Percentiles rank a stretch among this genome's conserved stretches.
Evolutionary conservation across 2,797 vertebrate species (phyloP).

Genomic region (Sternarchorhynchus goeldii): DNA sequence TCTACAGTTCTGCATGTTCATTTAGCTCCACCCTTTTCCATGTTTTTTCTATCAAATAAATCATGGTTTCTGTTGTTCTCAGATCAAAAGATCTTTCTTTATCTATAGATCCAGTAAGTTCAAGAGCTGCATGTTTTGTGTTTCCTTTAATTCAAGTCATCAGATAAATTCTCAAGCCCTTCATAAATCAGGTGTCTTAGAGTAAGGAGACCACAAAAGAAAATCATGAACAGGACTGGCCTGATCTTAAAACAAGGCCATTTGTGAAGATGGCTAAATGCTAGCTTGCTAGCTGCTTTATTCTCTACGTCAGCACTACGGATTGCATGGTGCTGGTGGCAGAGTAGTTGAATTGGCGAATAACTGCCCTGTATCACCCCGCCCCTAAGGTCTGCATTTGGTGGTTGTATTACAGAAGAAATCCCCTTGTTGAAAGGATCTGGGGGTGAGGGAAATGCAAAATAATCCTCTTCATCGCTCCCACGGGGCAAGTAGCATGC

Average conservation of each 20-base stretch:
- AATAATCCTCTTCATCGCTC: slow-evolving; percentile 60
- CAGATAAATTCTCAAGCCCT: too few species aligned
- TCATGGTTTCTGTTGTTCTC: too few species aligned
- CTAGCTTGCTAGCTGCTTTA: not conserved
- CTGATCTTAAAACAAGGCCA: not conserved
- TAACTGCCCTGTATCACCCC: slow-evolving; percentile 25
- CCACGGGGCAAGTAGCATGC: slow-evolving; percentile 51
- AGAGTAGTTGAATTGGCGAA: slow-evolving; percentile 20
- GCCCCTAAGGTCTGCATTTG: not conserved
- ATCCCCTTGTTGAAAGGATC: slow-evolving; percentile 50
- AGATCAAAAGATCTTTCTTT: too few species aligned
- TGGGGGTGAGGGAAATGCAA: slow-evolving; percentile 41
- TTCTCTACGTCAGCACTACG: slow-evolving; percentile 18
- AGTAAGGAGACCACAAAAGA: too few species aligned
- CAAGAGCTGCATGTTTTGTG: too few species aligned
- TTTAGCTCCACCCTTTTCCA: too few species aligned
- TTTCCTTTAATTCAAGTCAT: too few species aligned
- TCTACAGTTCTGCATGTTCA: too few species aligned
- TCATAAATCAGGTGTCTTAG: too few species aligned
- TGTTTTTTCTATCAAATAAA: too few species aligned
- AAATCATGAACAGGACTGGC: too few species aligned
- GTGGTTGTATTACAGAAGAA: slow-evolving; percentile 54
- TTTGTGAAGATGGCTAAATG: not conserved
- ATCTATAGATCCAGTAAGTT: too few species aligned
- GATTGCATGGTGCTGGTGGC: not conserved